A percentile compares a stretch with the other conserved stretches of the same genome.
These are phyloP conservation scores for Drosophila nr. perissopoda DNA, from an alignment of 2,888 invertebrate species.

Conservation along the genomic window DNA sequence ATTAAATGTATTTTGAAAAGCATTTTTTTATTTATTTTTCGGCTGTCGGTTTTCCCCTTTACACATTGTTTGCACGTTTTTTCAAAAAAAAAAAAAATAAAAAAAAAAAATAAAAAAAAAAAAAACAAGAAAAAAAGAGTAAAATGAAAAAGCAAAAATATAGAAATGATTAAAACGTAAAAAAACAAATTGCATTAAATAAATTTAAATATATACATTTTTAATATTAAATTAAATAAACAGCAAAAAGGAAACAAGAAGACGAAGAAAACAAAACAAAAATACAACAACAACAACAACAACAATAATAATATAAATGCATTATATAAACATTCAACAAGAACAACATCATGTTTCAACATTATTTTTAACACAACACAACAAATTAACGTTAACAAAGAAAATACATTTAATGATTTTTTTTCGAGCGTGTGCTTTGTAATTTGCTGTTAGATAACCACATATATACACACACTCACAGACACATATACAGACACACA, in stretches of 20 bases:
- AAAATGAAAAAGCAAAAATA: constrained; percentile 45
- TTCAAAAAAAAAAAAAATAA: constrained; percentile 70
- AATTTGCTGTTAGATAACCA: constrained; percentile 35
- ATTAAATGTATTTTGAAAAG: constrained; percentile 69
- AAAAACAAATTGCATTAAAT: constrained; percentile 70
- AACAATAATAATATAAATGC: constrained; percentile 54
- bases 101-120: constrained; percentile 38
- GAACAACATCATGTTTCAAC: constrained; percentile 53
- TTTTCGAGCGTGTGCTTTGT: constrained; percentile 53
- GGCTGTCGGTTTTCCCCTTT: constrained; percentile 86
- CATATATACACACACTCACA: constrained; percentile 8
- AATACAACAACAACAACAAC: constrained; percentile 23
- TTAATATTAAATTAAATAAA: constrained; percentile 68
- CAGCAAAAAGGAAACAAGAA: constrained; percentile 41
- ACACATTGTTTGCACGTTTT: constrained; percentile 86
- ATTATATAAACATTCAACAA: constrained; percentile 22
- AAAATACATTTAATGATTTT: constrained; percentile 18
- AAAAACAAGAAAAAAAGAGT: constrained; percentile 49
- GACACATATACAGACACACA: neutral
- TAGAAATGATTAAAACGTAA: constrained; percentile 59
- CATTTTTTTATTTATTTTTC: constrained; percentile 81
- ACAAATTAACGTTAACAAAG: constrained; percentile 13
- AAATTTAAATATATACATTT: constrained; percentile 71
- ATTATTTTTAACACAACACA: constrained; percentile 49
- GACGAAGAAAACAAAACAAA: constrained; percentile 10